Evolutionary conservation across 2,797 vertebrate species (phyloP).

Genomic region (Tapera naevia): DNA sequence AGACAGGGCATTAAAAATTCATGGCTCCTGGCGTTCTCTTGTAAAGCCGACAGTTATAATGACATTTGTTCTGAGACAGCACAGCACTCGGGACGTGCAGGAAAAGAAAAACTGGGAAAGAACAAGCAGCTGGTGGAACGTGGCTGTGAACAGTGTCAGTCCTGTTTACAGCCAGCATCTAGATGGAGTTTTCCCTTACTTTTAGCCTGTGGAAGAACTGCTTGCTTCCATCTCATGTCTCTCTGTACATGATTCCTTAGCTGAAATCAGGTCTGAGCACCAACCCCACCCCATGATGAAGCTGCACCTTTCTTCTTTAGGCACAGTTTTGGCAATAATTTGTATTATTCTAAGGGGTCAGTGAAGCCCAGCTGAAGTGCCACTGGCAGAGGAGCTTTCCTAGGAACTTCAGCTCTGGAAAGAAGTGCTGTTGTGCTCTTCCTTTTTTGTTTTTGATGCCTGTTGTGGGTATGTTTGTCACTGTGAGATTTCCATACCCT

Average conservation of each 20-base stretch:
- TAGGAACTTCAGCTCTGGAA: not conserved
- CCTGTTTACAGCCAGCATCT: not conserved
- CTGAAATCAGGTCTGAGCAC: not conserved
- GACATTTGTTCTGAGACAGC: not conserved
- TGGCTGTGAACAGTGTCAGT: not conserved
- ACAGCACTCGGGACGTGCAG: not conserved
- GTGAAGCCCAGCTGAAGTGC: not conserved
- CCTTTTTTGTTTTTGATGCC: too few species aligned
- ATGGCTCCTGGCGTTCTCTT: not conserved
- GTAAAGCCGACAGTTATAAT: not conserved
- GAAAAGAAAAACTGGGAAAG: not conserved
- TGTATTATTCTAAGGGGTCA: not conserved
- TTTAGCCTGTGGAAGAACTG: not conserved
- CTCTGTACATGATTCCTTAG: too few species aligned
- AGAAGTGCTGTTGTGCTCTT: not conserved
- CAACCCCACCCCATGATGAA: rapidly evolving
- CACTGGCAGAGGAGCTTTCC: not conserved
- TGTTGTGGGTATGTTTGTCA: too few species aligned
- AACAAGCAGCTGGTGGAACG: not conserved
- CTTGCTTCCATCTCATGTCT: not conserved
- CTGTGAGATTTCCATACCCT: not conserved
- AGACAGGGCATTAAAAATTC: not conserved
- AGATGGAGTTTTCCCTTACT: too few species aligned
- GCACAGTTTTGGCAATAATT: not conserved
- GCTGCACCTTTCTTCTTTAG: not conserved